Evolutionary conservation across 1,140 invertebrate genomes (phyloP).

Genomic region (Fragariocoptes setiger): DNA sequence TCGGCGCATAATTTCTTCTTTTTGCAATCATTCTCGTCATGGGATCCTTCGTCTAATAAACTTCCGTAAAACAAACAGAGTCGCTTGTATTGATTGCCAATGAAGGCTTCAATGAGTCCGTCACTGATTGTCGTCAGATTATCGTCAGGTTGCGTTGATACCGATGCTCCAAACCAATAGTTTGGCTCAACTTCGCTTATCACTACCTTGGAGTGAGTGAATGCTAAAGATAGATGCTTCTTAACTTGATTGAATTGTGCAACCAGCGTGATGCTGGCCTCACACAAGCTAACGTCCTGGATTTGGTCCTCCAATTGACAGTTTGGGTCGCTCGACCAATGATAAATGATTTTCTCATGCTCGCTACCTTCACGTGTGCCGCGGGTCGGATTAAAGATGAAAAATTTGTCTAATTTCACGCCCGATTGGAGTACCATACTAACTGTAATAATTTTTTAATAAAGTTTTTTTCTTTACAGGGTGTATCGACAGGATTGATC

Average conservation of each 20-base stretch:
- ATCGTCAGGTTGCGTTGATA: not conserved
- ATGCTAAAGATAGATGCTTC: not conserved
- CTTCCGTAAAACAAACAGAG: not conserved
- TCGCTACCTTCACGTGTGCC: not conserved
- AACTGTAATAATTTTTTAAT: too few relatives aligned
- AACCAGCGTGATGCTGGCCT: not conserved
- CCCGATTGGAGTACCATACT: too few relatives aligned
- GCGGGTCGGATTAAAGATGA: not conserved
- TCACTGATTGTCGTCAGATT: not conserved
- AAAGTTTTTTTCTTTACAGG: too few relatives aligned
- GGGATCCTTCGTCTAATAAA: not conserved
- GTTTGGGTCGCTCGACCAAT: not conserved
- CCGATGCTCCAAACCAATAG: not conserved
- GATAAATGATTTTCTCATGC: not conserved
- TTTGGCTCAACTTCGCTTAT: not conserved
- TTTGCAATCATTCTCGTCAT: not conserved
- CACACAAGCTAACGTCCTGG: not conserved
- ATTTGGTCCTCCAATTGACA: not conserved
- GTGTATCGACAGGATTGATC: too few relatives aligned
- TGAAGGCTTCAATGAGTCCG: not conserved
- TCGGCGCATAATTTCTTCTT: not conserved
- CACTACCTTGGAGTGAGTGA: not conserved
- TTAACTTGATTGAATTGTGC: not conserved
- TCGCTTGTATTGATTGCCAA: not conserved
- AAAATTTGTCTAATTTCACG: too few relatives aligned